phyloP scores from a whole-genome alignment of 2,797 vertebrate genomes.

The Premnoplex brunnescens region DNA sequence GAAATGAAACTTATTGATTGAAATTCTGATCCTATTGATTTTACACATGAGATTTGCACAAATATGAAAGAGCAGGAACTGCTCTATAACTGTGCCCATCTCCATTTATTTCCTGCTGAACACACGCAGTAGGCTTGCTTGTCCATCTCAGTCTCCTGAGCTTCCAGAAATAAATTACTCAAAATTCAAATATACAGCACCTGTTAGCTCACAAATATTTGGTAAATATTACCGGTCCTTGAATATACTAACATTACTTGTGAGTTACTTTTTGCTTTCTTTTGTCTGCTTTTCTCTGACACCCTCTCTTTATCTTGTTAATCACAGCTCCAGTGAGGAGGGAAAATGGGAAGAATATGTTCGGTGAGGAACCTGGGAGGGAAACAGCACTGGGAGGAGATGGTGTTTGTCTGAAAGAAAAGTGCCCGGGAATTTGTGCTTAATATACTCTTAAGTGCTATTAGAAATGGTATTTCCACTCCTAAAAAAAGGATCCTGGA shows the following conservation, averaged over 20 bases:
- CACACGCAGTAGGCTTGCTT: background rate
- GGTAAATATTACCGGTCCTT: background rate
- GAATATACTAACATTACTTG: background rate
- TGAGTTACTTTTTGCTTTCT: background rate
- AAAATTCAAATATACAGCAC: background rate
- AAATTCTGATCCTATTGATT: conserved; percentile 58
- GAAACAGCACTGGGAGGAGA: background rate
- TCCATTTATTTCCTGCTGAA: background rate
- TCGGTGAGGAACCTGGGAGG: background rate
- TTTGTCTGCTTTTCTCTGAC: background rate
- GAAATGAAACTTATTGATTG: conserved; percentile 52
- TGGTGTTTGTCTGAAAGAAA: background rate
- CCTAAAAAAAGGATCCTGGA: background rate
- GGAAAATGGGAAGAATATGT: background rate
- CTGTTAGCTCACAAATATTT: background rate
- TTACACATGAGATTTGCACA: background rate
- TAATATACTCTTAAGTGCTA: background rate
- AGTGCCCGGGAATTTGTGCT: background rate
- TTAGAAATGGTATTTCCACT: background rate
- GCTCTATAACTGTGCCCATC: background rate
- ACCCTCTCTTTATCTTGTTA: background rate
- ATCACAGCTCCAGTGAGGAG: rapidly evolving
- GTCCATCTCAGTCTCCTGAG: background rate
- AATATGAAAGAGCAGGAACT: conserved; percentile 30
- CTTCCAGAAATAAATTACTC: conserved; percentile 18